Base-by-base conservation (phyloP, 2,888 invertebrate species). In the Drosophila neotestacea region DNA sequence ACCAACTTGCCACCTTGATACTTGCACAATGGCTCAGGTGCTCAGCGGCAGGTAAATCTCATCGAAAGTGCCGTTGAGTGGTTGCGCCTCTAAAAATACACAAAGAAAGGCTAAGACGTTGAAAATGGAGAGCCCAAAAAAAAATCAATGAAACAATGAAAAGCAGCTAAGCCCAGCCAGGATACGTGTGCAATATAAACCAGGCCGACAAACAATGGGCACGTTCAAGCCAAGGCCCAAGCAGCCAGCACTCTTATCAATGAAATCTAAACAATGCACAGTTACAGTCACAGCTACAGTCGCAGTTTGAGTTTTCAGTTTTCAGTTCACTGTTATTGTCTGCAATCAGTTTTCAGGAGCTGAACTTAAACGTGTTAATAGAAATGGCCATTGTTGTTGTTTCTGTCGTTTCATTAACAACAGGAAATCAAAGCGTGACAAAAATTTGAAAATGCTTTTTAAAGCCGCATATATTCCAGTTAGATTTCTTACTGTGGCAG, bases 341-440 rank as follows among this genome's bases (percentile, higher is more conserved):
- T n/a, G 38, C 41, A 63, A 61, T 27, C 56, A 52, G 44, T 63
- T 73, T 65, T 60, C 70, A 62, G 44, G 22, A 27, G 46, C 9
- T 44, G 51, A 56, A 59, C 63, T 30, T 46, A 52, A 73, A 74
- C 69, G 87, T 77, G 87, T 86, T 88, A 80, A 84, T 88, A 86
- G 85, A 86, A 73, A 81, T 84, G 74, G 63, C 68, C 54, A 62
- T 64, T 75, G 66, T 68, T 67, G 64, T 52, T 67, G 64, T 52
- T 47, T 30, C 59, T 60, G 56, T 64, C 54, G 38, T 50, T 63
- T 55, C 62, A 51, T 58, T 54, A 71, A 61, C 76, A 64, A 77
- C 89, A 87, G 85, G 89, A 89, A 89, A 85, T 79, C 71, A 42
- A 69, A 55, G 70, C 85, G 89, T 89, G 85, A 87, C 88, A 60